Evolutionary conservation across 1,140 invertebrate genomes (phyloP).

Genomic region (Homarus americanus): DNA sequence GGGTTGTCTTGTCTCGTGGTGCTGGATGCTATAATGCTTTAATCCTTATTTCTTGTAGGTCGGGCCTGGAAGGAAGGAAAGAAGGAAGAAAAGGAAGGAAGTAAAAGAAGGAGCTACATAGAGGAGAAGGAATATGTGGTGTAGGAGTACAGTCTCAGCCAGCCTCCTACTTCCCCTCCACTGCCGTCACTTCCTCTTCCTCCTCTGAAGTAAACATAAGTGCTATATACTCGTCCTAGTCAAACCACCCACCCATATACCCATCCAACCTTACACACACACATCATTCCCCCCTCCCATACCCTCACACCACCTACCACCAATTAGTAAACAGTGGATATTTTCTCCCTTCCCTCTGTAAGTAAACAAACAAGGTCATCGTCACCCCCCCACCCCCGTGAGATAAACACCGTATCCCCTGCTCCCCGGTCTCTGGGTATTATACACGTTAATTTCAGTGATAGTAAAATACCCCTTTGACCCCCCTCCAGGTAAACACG

Average conservation of each 20-base stretch:
- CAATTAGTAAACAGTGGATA: too few relatives aligned
- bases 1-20: background rate
- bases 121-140: background rate
- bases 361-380: too few relatives aligned
- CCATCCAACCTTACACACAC: constrained; percentile 1
- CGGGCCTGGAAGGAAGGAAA: background rate
- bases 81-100: background rate
- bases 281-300: background rate
- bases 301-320: background rate
- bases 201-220: background rate
- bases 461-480: too few relatives aligned
- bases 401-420: too few relatives aligned
- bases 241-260: background rate
- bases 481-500: too few relatives aligned
- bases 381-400: too few relatives aligned
- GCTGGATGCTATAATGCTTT: background rate
- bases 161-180: background rate
- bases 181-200: background rate
- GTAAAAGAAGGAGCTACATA: background rate
- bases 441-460: too few relatives aligned
- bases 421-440: too few relatives aligned
- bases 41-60: background rate
- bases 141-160: background rate
- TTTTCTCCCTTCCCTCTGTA: too few relatives aligned
- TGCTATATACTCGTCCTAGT: background rate